Evolutionary conservation across 2,113 vertebrate species (phyloP).

Genomic region (Gobio gobio): DNA sequence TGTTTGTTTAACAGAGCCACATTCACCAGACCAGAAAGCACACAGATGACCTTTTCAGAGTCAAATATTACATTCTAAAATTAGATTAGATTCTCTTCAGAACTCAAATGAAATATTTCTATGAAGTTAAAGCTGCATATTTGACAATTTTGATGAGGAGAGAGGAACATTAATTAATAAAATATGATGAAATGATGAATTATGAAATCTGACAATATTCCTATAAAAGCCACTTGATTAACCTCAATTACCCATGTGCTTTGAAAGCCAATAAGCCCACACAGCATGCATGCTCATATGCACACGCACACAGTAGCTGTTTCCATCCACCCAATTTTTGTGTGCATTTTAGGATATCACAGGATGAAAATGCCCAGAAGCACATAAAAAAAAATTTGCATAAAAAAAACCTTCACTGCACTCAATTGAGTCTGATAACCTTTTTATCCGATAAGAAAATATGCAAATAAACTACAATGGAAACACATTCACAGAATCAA

Average conservation of each 20-base stretch:
- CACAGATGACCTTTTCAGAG: conserved; percentile 43
- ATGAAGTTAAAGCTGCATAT: not conserved
- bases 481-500: no score
- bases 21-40: conserved; percentile 44
- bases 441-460: no score
- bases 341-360: no score
- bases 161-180: not conserved
- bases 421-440: no score
- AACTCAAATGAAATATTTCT: not conserved
- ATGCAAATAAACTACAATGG: no score
- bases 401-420: no score
- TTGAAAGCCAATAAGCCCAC: not conserved
- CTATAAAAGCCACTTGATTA: not conserved
- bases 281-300: not conserved
- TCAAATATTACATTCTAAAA: conserved; percentile 44
- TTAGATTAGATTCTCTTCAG: conserved; percentile 19
- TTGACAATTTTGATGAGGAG: not conserved
- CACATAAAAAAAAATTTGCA: no score
- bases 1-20: conserved; percentile 6
- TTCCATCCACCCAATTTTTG: no score
- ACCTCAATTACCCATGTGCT: not conserved
- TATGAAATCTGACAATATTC: not conserved
- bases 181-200: not conserved
- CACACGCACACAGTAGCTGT: not conserved
- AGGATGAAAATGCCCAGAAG: no score